These are phyloP conservation scores for Solenopsis fugax DNA, from an alignment of 1,140 invertebrate genomes.

Conservation along the genomic window DNA sequence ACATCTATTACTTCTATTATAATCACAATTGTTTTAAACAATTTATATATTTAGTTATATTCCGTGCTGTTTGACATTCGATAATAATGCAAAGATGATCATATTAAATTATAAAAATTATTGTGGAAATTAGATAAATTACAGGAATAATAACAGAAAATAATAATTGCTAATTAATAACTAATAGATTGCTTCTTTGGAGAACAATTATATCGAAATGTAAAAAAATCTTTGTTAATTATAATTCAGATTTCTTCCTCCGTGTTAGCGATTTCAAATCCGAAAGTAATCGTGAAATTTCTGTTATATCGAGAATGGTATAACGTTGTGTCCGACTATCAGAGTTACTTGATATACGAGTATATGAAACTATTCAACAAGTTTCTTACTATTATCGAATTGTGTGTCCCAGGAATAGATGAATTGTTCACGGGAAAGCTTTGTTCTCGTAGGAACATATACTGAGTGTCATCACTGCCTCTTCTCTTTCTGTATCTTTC, in stretches of 20 bases:
- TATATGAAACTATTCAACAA: slow-evolving; percentile 55
- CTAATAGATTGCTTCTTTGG: background rate
- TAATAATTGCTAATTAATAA: background rate
- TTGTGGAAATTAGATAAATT: background rate
- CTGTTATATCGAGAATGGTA: background rate
- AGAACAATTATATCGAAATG: background rate
- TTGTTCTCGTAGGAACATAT: slow-evolving; percentile 18
- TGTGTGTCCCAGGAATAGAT: slow-evolving; percentile 25
- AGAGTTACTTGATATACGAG: slow-evolving; percentile 35
- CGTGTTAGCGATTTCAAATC: background rate
- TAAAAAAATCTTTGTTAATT: slow-evolving; percentile 3
- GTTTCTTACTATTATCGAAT: slow-evolving; percentile 39
- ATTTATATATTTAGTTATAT: background rate
- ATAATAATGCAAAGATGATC: background rate
- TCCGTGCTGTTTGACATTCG: background rate
- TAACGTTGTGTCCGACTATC: slow-evolving; percentile 31
- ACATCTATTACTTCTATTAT: background rate
- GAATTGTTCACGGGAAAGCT: slow-evolving; percentile 17
- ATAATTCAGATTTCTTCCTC: background rate
- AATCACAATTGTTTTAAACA: background rate
- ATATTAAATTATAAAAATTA: background rate
- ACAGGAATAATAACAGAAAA: background rate
- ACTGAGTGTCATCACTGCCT: background rate
- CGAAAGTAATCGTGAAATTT: slow-evolving; percentile 6
- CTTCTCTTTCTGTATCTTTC: slow-evolving; percentile 9